Percentiles rank a stretch among this genome's conserved stretches.
These are phyloP conservation scores for Acanthaster planci DNA, from an alignment of 35 echinoderm and acorn worm species.

Conservation along the genomic window DNA sequence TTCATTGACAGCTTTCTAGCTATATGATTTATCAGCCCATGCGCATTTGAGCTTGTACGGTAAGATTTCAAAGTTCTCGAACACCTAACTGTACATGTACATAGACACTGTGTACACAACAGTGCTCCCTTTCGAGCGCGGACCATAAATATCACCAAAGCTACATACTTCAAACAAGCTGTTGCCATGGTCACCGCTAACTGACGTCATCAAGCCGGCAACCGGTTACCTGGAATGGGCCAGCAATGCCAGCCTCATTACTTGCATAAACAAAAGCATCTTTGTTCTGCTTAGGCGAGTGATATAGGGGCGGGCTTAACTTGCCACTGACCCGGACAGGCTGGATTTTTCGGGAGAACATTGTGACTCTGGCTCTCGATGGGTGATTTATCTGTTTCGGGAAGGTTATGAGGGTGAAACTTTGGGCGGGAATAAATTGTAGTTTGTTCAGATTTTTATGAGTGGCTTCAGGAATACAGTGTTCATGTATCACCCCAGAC, in stretches of 20 bases:
- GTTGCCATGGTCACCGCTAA: not conserved
- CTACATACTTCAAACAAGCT: constrained; percentile 21
- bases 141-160: constrained; percentile 4
- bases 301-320: not conserved
- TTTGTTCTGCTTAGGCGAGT: not conserved
- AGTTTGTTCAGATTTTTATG: too few species aligned
- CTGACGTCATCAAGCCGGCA: constrained; percentile 10
- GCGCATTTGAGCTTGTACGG: too few species aligned
- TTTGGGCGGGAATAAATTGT: too few species aligned
- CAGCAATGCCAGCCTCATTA: not conserved
- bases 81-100: too few species aligned
- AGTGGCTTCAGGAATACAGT: too few species aligned
- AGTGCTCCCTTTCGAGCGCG: not conserved
- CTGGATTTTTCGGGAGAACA: not conserved
- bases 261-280: constrained; percentile 7
- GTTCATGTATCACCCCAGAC: too few species aligned
- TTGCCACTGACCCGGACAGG: not conserved
- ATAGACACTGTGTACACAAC: not conserved
- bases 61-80: too few species aligned
- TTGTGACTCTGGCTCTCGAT: not conserved
- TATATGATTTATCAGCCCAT: too few species aligned
- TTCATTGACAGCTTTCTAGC: too few species aligned
- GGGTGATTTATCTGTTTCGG: not conserved
- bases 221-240: not conserved
- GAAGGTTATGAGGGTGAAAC: too few species aligned